These are phyloP conservation scores for Esox niger DNA, from an alignment of 2,113 vertebrate genomes.

Conservation along the genomic window DNA sequence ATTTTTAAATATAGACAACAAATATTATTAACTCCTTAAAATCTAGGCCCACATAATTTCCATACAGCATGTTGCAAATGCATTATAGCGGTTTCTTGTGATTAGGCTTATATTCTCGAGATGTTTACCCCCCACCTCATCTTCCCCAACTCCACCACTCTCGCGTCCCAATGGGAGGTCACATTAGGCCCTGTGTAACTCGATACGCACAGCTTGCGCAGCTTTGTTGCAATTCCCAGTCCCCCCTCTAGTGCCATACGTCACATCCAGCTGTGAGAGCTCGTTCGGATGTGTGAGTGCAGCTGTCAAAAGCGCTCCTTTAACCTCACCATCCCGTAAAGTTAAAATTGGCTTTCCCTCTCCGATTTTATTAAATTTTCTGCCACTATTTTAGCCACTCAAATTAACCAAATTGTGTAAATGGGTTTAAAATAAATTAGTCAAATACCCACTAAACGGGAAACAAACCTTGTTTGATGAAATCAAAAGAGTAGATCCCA, in stretches of 20 bases:
- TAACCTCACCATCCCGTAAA: constrained; percentile 23
- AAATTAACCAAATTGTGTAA: neutral
- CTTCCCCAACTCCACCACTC: constrained; percentile 21
- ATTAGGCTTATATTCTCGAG: neutral
- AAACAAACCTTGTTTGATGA: neutral
- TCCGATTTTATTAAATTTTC: neutral
- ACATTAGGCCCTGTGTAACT: constrained; percentile 52
- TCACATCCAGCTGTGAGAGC: constrained; percentile 61
- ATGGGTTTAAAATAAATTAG: neutral
- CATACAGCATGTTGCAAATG: neutral
- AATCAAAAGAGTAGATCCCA: neutral
- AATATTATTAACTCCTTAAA: neutral
- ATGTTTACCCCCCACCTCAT: constrained; percentile 9
- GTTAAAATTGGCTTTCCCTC: constrained; percentile 13
- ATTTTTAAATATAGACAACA: neutral
- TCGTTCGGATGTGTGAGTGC: constrained; percentile 38
- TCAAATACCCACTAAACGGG: neutral
- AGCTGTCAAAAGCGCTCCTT: constrained; percentile 51
- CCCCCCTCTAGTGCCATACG: constrained; percentile 34
- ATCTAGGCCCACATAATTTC: neutral
- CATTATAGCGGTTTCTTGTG: neutral
- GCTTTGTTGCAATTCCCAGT: constrained; percentile 43
- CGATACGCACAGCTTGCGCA: constrained; percentile 39
- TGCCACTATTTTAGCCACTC: neutral
- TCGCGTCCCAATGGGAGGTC: constrained; percentile 40